phyloP scores from a whole-genome alignment of 2,113 vertebrate species.

The Oreochromis niloticus region DNA sequence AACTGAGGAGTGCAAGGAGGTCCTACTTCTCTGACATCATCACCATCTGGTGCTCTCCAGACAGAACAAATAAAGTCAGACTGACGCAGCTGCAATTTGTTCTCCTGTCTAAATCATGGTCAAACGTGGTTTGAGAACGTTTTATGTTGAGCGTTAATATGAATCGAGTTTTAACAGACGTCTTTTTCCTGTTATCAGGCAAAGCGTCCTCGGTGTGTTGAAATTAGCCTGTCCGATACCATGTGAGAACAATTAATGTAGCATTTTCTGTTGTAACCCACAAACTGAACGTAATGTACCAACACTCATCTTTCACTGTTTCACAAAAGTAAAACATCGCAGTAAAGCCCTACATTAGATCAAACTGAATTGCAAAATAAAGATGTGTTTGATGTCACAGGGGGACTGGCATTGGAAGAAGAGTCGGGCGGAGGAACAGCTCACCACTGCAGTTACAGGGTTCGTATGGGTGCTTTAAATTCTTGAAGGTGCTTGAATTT shows the following conservation, averaged over 20 bases:
- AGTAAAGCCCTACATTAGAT: not conserved
- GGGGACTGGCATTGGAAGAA: not conserved
- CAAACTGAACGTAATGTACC: not conserved
- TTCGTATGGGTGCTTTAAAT: not conserved
- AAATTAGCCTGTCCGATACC: not conserved
- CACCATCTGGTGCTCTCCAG: no score
- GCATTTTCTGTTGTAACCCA: not conserved
- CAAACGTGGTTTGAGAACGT: not conserved
- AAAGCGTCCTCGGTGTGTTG: not conserved
- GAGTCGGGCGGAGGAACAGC: not conserved
- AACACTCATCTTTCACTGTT: not conserved
- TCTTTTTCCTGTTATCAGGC: not conserved
- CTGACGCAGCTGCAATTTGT: fast-evolving
- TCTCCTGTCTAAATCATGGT: not conserved
- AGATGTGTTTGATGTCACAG: not conserved
- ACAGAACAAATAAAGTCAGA: no score
- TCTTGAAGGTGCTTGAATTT: not conserved
- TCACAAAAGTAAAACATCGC: not conserved
- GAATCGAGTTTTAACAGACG: not conserved
- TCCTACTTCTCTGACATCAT: no score
- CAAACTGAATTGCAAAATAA: not conserved
- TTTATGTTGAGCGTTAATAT: not conserved
- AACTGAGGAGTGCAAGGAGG: no score
- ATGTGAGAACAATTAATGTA: not conserved
- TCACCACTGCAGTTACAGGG: not conserved